Conservation (phyloP, 2,113 vertebrate species). For the Erinaceus europaeus region DNA sequence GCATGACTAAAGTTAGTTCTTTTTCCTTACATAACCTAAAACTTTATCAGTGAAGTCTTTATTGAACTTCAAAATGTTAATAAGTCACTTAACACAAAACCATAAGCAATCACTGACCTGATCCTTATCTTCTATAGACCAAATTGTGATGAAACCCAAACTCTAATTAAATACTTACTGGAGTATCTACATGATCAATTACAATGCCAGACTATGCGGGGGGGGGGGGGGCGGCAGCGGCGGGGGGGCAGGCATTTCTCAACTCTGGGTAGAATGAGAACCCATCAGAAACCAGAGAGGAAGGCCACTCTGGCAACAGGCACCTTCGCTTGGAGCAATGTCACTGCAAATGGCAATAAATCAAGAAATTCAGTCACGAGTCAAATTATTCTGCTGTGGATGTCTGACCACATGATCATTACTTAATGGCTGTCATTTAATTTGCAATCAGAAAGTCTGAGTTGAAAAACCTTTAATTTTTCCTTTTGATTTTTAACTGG, state of each 20-base stretch:
- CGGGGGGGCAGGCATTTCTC: not conserved
- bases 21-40: conserved; percentile 13
- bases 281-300: not conserved
- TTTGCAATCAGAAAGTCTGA: not conserved
- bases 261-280: not conserved
- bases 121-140: not conserved
- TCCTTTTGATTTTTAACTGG: too few species aligned
- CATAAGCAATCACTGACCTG: not conserved
- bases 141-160: not conserved
- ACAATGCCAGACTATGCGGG: not conserved
- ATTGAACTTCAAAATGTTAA: conserved; percentile 43
- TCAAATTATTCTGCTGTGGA: not conserved
- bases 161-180: not conserved
- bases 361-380: not conserved
- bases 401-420: not conserved
- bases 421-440: conserved; percentile 21
- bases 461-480: conserved; percentile 21
- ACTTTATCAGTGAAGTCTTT: not conserved
- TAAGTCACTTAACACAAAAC: conserved; percentile 22
- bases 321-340: not conserved
- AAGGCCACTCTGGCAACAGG: not conserved
- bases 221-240: too few species aligned
- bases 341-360: not conserved
- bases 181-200: not conserved
- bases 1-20: not conserved